Conservation (phyloP, 2,888 invertebrate species). For the Octonoba sinensis region DNA sequence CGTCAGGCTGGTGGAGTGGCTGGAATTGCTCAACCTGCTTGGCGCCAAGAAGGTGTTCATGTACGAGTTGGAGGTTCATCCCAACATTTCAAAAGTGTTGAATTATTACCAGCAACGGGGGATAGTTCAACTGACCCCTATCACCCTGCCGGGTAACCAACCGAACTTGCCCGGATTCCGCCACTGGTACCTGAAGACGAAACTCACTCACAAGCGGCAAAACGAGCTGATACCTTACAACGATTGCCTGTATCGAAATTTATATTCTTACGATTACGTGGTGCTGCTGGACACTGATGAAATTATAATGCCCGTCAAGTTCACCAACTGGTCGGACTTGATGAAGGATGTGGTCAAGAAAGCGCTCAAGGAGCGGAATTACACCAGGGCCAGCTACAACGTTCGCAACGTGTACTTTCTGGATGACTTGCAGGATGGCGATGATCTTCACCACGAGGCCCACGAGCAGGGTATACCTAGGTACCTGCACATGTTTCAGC, state of each 20-base stretch:
- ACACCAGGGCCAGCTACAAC: slow-evolving; percentile 84
- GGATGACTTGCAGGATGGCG: slow-evolving; percentile 82
- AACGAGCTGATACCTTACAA: slow-evolving; percentile 83
- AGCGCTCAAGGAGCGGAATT: slow-evolving; percentile 78
- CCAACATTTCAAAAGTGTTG: slow-evolving; percentile 87
- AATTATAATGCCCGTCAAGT: slow-evolving; percentile 78
- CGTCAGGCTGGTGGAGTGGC: slow-evolving; percentile 92
- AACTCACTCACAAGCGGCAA: slow-evolving; percentile 79
- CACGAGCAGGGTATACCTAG: slow-evolving; percentile 69
- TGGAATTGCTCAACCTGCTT: slow-evolving; percentile 85
- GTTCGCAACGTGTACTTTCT: slow-evolving; percentile 93
- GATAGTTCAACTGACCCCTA: slow-evolving; percentile 74
- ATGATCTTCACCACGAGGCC: slow-evolving; percentile 66
- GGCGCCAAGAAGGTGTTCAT: slow-evolving; percentile 94
- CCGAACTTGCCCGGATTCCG: slow-evolving; percentile 72
- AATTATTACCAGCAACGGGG: slow-evolving; percentile 75
- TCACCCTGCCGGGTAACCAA: slow-evolving; percentile 75
- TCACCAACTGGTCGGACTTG: slow-evolving; percentile 76
- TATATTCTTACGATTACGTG: slow-evolving; percentile 77
- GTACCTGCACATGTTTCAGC: slow-evolving; percentile 94
- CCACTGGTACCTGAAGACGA: slow-evolving; percentile 71
- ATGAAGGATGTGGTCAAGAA: slow-evolving; percentile 74
- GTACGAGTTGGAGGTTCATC: slow-evolving; percentile 87
- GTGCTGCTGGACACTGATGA: slow-evolving; percentile 83
- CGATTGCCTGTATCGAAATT: slow-evolving; percentile 82